Evolutionary conservation across 2,888 invertebrate genomes (phyloP), one percentile per base, ranked within the genome.

Genomic region (Drosophila kuntzei): DNA sequence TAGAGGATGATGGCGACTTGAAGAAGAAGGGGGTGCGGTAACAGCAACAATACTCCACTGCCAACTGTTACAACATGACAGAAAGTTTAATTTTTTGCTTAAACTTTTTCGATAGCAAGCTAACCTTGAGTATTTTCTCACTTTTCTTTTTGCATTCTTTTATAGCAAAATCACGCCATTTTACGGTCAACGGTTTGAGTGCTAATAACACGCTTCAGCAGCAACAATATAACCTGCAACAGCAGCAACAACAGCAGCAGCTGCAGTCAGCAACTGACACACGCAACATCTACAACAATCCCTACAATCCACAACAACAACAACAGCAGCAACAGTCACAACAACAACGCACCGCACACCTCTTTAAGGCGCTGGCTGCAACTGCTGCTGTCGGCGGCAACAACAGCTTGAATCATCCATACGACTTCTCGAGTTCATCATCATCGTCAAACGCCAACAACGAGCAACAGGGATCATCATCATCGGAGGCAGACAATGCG

Each of bases 101-200:
- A 41, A 79, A 71, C 61, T 76, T 79, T 65, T 61, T 53, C 16
- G 46, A 39, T 54, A 37, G 47, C 25, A 32, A 54, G 64, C 18
- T 50, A 61, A 57, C 53, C 60, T 62, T 59, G 25, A 51, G 37
- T 16, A 16, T 34, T 55, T n/a, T 44, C 14, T 18, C 25, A 25
- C 12, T 16, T 20, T 27, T 41, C 50, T 9, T 16, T 20, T 27
- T 41, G 46, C 41, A 7, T 16, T 41, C 22, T 9, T 32, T 72
- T 57, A 7, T 37, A 95, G 94, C 93, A 93, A 96, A 96, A 95
- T 94, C 94, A 92, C 96, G 96, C 92, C 95, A 96, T 92, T 96
- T 96, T 94, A 96, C 96, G 92, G 90, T 90, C 69, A 91, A 91
- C 75, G 92, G 91, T 78, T 80, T 92, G 80, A 94, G 94, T 91